Evolutionary conservation across 2,113 vertebrate species (phyloP).

Genomic region (Embiotoca jacksoni): DNA sequence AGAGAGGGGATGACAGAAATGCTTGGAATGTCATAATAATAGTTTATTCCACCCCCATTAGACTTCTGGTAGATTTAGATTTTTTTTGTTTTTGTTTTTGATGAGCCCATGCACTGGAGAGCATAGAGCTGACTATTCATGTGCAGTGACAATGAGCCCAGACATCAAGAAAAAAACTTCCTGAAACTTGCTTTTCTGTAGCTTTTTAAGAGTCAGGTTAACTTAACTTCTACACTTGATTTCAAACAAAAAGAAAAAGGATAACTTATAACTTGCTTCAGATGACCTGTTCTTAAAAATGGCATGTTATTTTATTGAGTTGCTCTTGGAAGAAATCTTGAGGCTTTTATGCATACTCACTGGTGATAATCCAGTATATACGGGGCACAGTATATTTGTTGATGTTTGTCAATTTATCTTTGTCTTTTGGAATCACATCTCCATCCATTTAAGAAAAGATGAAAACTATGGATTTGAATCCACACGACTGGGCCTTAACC

Average conservation of each 20-base stretch:
- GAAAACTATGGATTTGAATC: too few relatives aligned
- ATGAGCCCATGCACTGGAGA: neutral
- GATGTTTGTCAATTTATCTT: too few relatives aligned
- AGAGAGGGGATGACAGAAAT: slow-evolving; percentile 29
- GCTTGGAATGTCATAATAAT: slow-evolving; percentile 46
- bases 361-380: too few relatives aligned
- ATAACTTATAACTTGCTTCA: too few relatives aligned
- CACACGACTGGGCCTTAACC: too few relatives aligned
- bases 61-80: slow-evolving; percentile 11
- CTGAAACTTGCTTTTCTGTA: neutral
- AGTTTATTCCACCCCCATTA: neutral
- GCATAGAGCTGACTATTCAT: neutral
- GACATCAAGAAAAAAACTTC: neutral
- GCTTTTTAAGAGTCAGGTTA: neutral
- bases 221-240: neutral
- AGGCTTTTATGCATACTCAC: neutral
- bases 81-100: neutral
- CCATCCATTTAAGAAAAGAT: too few relatives aligned
- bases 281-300: neutral
- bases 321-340: neutral
- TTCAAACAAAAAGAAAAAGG: neutral
- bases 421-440: too few relatives aligned
- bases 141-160: neutral
- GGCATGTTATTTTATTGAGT: neutral
- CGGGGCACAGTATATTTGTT: too few relatives aligned